Conservation (phyloP, 2,888 invertebrate genomes). For the Tuberolachnus salignus region DNA sequence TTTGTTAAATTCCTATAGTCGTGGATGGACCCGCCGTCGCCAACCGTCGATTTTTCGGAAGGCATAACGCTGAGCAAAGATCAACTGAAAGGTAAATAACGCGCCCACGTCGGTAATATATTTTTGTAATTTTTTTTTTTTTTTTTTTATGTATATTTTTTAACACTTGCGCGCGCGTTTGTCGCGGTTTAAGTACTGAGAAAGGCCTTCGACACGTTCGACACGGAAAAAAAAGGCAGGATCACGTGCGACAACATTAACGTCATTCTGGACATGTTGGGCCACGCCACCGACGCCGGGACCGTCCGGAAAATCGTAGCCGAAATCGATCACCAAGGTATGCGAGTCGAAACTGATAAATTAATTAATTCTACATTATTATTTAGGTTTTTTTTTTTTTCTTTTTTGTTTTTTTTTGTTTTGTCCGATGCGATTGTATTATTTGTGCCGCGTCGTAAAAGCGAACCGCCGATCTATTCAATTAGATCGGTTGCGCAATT, state of each 20-base stretch:
- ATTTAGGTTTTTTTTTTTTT: constrained; percentile 56
- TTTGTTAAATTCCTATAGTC: background rate
- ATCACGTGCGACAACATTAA: constrained; percentile 84
- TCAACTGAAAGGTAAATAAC: constrained; percentile 40
- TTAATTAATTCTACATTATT: no score
- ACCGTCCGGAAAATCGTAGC: constrained; percentile 78
- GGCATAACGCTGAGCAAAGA: constrained; percentile 49
- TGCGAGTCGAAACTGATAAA: constrained; percentile 55
- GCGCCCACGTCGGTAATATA: background rate
- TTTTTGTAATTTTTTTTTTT: background rate
- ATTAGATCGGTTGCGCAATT: constrained; percentile 24
- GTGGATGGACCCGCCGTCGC: constrained; percentile 45
- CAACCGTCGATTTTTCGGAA: background rate
- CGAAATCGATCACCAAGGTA: constrained; percentile 89
- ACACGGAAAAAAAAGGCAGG: constrained; percentile 78
- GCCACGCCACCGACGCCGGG: constrained; percentile 79
- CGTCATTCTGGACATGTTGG: constrained; percentile 86
- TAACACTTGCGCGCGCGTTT: no score
- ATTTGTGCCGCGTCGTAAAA: background rate
- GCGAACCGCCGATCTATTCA: background rate
- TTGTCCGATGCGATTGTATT: background rate
- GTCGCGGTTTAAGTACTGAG: constrained; percentile 71
- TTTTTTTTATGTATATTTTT: background rate
- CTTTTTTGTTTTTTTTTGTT: background rate
- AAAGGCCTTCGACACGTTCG: constrained; percentile 90